Conservation (phyloP, 2,113 vertebrate species). For the Sialia sialis region DNA sequence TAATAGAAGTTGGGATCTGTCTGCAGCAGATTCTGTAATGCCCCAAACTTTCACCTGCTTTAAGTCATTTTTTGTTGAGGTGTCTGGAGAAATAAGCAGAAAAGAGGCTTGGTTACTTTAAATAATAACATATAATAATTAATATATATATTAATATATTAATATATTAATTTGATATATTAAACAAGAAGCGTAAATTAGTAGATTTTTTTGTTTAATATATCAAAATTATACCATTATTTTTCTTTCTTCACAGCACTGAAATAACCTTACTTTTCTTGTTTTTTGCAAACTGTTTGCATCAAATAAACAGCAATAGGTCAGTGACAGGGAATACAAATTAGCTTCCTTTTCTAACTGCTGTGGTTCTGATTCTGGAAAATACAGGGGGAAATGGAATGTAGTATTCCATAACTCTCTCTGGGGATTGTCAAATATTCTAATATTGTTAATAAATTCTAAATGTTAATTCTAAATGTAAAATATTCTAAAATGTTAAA, state of each 20-base stretch:
- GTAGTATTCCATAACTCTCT: background rate
- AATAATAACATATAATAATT: no score
- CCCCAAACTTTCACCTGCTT: background rate
- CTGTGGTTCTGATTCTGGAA: background rate
- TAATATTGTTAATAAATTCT: no score
- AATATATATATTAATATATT: no score
- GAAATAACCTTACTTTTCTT: background rate
- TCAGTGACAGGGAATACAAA: background rate
- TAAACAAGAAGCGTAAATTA: background rate
- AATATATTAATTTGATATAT: no score
- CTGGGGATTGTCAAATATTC: background rate
- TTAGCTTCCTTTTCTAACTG: background rate
- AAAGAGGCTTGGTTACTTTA: background rate
- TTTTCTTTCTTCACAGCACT: background rate
- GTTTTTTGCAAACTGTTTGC: background rate
- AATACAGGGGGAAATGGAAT: background rate
- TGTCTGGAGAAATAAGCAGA: background rate
- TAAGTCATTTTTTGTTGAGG: background rate
- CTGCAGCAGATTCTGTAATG: background rate
- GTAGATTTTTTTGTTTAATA: background rate
- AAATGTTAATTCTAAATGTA: no score
- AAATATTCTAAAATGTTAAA: background rate
- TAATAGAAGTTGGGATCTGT: background rate
- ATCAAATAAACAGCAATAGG: background rate
- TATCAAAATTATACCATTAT: background rate